Percentiles rank a stretch among this genome's conserved stretches.
phyloP scores from a whole-genome alignment of 2,888 invertebrate genomes.

The Pyrgus malvae region DNA sequence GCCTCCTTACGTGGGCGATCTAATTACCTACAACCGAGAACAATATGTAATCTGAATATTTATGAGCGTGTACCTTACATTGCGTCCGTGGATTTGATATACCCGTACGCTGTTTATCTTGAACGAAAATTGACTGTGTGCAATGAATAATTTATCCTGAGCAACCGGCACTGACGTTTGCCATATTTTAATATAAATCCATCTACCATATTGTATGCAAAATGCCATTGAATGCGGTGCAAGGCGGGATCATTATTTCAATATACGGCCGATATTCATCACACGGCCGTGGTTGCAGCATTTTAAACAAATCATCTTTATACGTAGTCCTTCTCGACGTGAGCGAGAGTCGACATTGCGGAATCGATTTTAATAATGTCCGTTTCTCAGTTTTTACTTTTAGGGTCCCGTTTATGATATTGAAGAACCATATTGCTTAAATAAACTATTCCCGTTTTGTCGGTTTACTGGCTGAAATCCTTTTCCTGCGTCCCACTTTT shows the following conservation, averaged over 20 bases:
- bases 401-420: no score
- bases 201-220: constrained; percentile 81
- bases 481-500: no score
- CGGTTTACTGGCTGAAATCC: no score
- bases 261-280: constrained; percentile 79
- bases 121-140: constrained; percentile 75
- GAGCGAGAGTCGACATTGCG: constrained; percentile 39
- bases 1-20: constrained; percentile 77
- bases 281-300: constrained; percentile 65
- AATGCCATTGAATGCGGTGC: constrained; percentile 80
- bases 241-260: constrained; percentile 79
- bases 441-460: no score
- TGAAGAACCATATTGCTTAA: no score
- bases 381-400: constrained; percentile 31
- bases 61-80: constrained; percentile 55
- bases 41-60: constrained; percentile 78
- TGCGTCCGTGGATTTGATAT: constrained; percentile 71
- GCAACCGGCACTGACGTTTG: constrained; percentile 76
- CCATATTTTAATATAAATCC: constrained; percentile 82
- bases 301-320: constrained; percentile 81
- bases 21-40: constrained; percentile 80
- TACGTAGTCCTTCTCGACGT: constrained; percentile 50
- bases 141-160: constrained; percentile 79
- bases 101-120: constrained; percentile 69
- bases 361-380: constrained; percentile 64